Base-by-base conservation (phyloP, 2,797 vertebrate genomes). In the Rachycentron canadum region DNA sequence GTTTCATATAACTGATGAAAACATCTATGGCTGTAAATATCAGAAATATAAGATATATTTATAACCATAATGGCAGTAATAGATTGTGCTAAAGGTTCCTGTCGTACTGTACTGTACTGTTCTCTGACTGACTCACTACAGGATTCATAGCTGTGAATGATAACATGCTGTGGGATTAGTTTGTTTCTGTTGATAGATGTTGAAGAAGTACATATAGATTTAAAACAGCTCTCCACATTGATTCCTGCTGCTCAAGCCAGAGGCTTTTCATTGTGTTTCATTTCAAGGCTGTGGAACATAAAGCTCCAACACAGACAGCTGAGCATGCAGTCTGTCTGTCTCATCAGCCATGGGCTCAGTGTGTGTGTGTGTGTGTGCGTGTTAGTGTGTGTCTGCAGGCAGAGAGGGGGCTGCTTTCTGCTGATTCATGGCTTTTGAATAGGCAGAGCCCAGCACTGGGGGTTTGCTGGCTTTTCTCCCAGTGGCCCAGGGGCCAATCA, bases 281-380 rank as follows among this genome's bases (percentile, higher is more conserved):
- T 83, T 79, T 86, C 69, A 71, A 38, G 70, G 64, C 85, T 81
- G 78, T 47, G 80, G 73, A 45, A 87, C 85, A 81, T 82, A 86
- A 89, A 89, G 73, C 73, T 69, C 58, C 19, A 11, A 73, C 77
- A 78, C 82, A 93, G 91, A 92, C 89, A 89, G 90, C 92, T 93
- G 89, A 93, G 84, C 83, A 75, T 77, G 90, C 91, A 93, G 90
- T 92, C 89, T 90, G 86, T 82, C 83, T 79, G 80, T 75, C 81
- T 89, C 83, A 88, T 88, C 74, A 86, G 81, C 88, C 73, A 66
- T 69, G 11, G 70, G 73, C 76, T 83, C 14, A 65, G 41, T 63
- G 59, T 73, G 56, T 61, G 78, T 73, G 65, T 72, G 63, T 73
- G 69, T 71, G 72, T 68, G 60, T 73, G 69, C 69, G 67, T 69